Percentiles rank a stretch among this genome's conserved stretches.
Conservation (phyloP, 2,113 vertebrate genomes). For the Myiagra hebetior region DNA sequence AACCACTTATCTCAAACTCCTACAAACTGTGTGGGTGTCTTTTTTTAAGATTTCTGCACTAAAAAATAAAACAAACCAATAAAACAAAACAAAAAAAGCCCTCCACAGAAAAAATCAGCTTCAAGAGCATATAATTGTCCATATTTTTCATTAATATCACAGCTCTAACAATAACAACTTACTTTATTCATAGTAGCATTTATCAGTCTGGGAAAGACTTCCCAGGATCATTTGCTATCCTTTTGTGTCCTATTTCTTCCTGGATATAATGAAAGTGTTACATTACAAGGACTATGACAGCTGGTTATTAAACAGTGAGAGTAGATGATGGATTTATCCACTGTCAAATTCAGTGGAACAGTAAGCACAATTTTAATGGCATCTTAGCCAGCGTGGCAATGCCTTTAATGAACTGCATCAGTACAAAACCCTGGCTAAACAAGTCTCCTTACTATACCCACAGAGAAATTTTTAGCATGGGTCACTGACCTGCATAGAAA, state of each 20-base stretch:
- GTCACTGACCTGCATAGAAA: not conserved
- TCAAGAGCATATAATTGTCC: not conserved
- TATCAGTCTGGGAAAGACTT: not conserved
- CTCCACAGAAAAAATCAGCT: not conserved
- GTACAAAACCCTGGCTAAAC: not conserved
- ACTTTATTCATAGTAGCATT: not conserved
- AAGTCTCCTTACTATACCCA: not conserved
- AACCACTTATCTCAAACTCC: not conserved
- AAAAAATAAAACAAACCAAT: not conserved
- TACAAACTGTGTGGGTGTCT: not conserved
- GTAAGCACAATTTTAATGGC: not conserved
- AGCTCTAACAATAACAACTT: not conserved
- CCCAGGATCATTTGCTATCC: not conserved
- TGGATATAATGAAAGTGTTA: not conserved
- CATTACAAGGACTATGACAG: not conserved
- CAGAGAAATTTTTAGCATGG: not conserved
- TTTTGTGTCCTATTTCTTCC: constrained; percentile 7
- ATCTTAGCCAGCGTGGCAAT: not conserved
- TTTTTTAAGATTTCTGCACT: not conserved
- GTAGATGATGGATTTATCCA: not conserved
- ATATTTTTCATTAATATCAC: not conserved
- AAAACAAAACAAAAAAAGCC: not conserved
- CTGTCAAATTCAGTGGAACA: not conserved
- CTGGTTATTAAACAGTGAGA: constrained; percentile 6
- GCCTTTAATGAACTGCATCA: not conserved